Base-by-base conservation (phyloP, 2,888 invertebrate species). In the Calliscelio sp. region DNA sequence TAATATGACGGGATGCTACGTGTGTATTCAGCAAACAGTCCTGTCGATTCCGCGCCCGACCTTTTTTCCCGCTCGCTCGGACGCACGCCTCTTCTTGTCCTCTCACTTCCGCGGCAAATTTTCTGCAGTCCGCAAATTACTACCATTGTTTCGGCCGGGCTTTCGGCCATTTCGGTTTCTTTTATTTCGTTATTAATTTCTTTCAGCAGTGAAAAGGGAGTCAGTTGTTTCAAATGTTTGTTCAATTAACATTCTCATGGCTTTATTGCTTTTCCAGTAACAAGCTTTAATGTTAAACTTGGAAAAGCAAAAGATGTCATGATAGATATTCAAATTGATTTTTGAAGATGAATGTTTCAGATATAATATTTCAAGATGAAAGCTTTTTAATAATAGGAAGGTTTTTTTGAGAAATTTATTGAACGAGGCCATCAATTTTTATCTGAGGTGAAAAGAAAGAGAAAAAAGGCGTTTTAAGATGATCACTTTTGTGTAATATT, bases 1-100 rank as follows among this genome's bases (percentile, higher is more conserved):
- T 84, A 84, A 84, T 80, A 80, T 79, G 84, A 84, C 79, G 84
- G 68, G 80, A 84, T 73, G 68, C 61, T 63, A 55, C 70, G 81
- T 81, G 81, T 70, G 59, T 81, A 75, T 74, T 75, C 75, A 49
- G 81, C 75, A 81, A 81, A 75, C 75, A 81, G 57, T 46, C 55
- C 75, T 63, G 81, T 75, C 75, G 70, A 81, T 70, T 81, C 38
- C 63, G 65, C 51, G 44, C 32, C 68, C 35, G 4, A 28, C 8
- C 20, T 51, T 53, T 28, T 77, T 11, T 25, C 44, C 32, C 46
- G 11, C 44, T 74, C 41, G 20, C 35, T 35, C 70, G 10, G 18
- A n/a, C 57, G 28, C 20, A n/a, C 35, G 0, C 22, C n/a, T n/a
- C 8, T 7, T 22, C 38, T 20, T 16, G 7, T 10, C 49, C 5